Base-by-base conservation (phyloP, 2,888 invertebrate genomes). In the Malacosoma neustria region DNA sequence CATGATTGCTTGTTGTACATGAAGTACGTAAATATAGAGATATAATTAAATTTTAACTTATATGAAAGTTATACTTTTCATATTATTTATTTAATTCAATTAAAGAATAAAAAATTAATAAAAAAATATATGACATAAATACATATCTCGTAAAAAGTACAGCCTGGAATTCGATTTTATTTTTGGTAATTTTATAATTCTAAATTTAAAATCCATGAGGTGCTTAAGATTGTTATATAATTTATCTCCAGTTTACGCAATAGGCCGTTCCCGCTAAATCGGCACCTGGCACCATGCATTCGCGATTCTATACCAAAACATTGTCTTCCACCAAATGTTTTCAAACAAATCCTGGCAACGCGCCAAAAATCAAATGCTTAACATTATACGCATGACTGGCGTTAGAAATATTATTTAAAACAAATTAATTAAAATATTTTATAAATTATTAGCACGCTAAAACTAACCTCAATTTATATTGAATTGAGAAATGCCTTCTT, bases 301-400 rank as follows among this genome's bases (percentile, higher is more conserved):
- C 45, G 45, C 50, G 43, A 56, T 60, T 54, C 62, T 48, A 41
- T 54, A 65, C 51, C 62, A 74, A 72, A 79, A 79, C 73, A 74
- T 61, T 69, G 70, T 69, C 40, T 56, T 54, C 52, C 42, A 42
- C 39, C 54, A 57, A 57, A 66, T 76, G 80, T 80, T 80, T 79
- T 76, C 71, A 75, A 79, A 77, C 74, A 73, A 57, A 53, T 49
- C 43, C 53, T 84, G 81, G 82, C 73, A 33, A 6, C 13, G 14
- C 34, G 76, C 82, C 84, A 81, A 61, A 31, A 48, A 46, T 22
- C 45, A 45, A 53, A 51, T 60, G 46, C 43, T 57, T 63, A 54
- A 47, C 46, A 50, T 45, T 43, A 56, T 61, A 56, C 56, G 46
- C 51, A 53, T 54, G 60, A 54, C 55, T 39, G 42, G 44, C 43